phyloP scores from a whole-genome alignment of 2,797 vertebrate genomes.

The Sylvilagus floridanus region DNA sequence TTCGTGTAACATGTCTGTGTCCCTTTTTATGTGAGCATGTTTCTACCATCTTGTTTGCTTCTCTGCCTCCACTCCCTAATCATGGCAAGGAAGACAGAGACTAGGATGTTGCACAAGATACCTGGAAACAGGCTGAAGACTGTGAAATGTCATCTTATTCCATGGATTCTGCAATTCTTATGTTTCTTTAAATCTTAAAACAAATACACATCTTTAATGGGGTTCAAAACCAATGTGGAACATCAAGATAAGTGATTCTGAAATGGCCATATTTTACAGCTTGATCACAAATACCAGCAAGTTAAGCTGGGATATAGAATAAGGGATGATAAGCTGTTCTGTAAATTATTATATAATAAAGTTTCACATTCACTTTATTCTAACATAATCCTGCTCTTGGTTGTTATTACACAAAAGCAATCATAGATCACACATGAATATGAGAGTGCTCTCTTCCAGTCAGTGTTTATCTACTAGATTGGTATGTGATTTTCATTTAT shows the following conservation, averaged over 20 bases:
- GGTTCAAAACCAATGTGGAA: background rate
- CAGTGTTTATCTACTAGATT: too few relatives aligned
- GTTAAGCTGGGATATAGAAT: background rate
- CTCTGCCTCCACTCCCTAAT: background rate
- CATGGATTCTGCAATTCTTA: background rate
- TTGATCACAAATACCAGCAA: background rate
- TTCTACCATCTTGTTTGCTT: background rate
- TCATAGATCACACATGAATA: too few relatives aligned
- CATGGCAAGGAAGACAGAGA: background rate
- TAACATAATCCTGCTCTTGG: too few relatives aligned
- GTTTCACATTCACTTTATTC: too few relatives aligned
- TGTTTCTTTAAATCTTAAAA: background rate
- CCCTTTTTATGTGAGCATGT: too few relatives aligned
- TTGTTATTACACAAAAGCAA: too few relatives aligned
- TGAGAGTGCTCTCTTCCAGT: too few relatives aligned
- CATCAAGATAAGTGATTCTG: background rate
- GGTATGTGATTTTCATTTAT: too few relatives aligned
- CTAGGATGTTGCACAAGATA: background rate
- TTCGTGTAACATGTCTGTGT: background rate
- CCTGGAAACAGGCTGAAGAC: background rate
- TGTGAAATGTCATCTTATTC: background rate
- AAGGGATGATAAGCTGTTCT: background rate
- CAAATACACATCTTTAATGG: background rate
- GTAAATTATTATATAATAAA: background rate
- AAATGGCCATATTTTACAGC: background rate